Conservation (phyloP, 2,888 invertebrate genomes). For the Leptinotarsa peninsularis region DNA sequence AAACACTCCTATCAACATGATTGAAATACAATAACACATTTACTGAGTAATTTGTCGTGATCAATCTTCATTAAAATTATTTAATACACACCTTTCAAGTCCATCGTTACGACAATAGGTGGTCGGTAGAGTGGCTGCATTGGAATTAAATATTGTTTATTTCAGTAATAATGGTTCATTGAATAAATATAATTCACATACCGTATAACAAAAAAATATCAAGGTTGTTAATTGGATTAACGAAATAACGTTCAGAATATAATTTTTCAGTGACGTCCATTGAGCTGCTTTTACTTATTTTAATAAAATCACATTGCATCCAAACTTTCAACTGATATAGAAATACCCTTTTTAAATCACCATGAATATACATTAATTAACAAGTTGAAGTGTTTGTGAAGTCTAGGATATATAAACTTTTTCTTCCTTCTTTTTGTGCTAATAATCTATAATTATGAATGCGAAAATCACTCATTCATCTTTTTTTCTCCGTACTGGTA, state of each 20-base stretch:
- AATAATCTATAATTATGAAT: too few species aligned
- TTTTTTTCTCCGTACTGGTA: too few species aligned
- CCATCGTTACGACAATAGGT: constrained; percentile 17
- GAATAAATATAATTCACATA: background rate
- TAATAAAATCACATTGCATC: too few species aligned
- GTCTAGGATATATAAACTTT: too few species aligned
- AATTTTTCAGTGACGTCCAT: too few species aligned
- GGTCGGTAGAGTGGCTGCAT: constrained; percentile 21
- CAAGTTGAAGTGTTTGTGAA: background rate
- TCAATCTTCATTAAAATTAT: constrained; percentile 24
- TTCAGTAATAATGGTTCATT: constrained; percentile 18
- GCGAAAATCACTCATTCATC: too few species aligned
- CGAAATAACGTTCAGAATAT: too few species aligned
- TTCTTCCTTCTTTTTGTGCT: too few species aligned
- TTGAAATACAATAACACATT: constrained; percentile 15
- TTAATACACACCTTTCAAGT: constrained; percentile 17
- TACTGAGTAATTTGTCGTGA: constrained; percentile 15
- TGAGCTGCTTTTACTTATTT: too few species aligned
- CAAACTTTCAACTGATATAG: too few species aligned
- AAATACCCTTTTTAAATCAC: background rate
- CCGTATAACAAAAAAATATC: background rate
- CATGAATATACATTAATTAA: background rate
- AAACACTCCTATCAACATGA: constrained; percentile 14
- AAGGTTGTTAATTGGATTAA: background rate
- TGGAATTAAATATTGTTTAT: constrained; percentile 8